These are phyloP conservation scores for Chauna torquata DNA, from an alignment of 2,113 vertebrate species.

Conservation along the genomic window DNA sequence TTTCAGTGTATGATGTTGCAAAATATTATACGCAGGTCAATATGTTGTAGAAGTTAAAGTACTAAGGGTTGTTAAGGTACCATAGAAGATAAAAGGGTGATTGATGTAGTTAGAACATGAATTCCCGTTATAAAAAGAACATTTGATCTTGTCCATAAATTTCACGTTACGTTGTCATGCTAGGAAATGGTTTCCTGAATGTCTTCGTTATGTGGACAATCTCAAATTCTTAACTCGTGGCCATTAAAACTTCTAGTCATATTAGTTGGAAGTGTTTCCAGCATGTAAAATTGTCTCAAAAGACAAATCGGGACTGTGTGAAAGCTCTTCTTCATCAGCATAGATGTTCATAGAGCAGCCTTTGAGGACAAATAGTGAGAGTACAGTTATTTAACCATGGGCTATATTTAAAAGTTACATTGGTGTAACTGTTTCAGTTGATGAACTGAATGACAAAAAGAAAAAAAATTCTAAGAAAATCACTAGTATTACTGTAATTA, in stretches of 20 bases:
- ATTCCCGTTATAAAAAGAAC: not conserved
- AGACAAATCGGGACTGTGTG: not conserved
- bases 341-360: not conserved
- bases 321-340: not conserved
- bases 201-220: not conserved
- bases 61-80: not conserved
- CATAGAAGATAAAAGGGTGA: not conserved
- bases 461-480: not conserved
- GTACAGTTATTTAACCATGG: not conserved
- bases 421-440: not conserved
- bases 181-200: not conserved
- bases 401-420: not conserved
- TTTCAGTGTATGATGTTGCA: not conserved
- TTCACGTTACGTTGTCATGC: fast-evolving
- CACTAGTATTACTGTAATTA: not conserved
- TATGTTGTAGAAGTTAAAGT: not conserved
- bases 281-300: not conserved
- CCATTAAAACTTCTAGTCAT: not conserved
- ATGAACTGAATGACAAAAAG: not conserved
- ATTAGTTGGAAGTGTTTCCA: not conserved
- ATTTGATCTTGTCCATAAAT: not conserved
- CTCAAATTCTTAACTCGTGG: not conserved
- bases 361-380: not conserved
- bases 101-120: not conserved
- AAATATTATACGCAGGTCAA: not conserved